These are phyloP conservation scores for Pseudopodoces humilis DNA, from an alignment of 2,113 vertebrate genomes.

Conservation along the genomic window DNA sequence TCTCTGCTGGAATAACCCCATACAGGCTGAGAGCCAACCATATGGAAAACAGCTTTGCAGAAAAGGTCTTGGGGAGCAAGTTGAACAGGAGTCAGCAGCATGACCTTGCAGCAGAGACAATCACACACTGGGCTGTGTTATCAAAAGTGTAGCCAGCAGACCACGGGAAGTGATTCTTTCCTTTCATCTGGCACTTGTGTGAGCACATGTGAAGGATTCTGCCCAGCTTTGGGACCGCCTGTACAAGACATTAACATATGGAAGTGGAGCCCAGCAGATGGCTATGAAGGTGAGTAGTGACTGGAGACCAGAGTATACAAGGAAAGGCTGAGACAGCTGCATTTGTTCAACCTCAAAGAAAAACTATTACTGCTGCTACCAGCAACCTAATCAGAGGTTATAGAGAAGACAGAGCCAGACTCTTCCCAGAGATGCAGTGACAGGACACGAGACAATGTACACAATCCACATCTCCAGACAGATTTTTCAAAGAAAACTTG, in stretches of 20 bases:
- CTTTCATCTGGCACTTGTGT: background rate
- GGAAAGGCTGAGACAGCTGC: background rate
- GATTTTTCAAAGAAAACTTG: background rate
- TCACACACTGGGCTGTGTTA: background rate
- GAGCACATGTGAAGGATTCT: background rate
- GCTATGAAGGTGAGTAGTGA: background rate
- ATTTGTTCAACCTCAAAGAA: background rate
- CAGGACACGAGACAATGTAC: background rate
- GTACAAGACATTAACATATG: background rate
- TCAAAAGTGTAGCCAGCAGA: background rate
- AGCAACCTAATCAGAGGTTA: fast-evolving
- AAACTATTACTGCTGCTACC: background rate
- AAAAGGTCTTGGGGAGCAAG: background rate
- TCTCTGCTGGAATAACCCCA: background rate
- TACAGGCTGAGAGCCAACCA: background rate
- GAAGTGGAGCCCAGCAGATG: background rate
- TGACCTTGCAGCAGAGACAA: background rate
- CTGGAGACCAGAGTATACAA: background rate
- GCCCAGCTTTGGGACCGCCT: background rate
- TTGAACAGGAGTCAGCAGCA: background rate
- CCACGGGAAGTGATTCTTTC: background rate
- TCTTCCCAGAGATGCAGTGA: background rate
- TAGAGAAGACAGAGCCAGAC: background rate
- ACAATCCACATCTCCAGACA: background rate
- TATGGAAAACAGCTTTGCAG: background rate